Evolutionary conservation across 2,797 vertebrate species (phyloP), one percentile per base, ranked within the genome.

Genomic region (Chelon auratus): DNA sequence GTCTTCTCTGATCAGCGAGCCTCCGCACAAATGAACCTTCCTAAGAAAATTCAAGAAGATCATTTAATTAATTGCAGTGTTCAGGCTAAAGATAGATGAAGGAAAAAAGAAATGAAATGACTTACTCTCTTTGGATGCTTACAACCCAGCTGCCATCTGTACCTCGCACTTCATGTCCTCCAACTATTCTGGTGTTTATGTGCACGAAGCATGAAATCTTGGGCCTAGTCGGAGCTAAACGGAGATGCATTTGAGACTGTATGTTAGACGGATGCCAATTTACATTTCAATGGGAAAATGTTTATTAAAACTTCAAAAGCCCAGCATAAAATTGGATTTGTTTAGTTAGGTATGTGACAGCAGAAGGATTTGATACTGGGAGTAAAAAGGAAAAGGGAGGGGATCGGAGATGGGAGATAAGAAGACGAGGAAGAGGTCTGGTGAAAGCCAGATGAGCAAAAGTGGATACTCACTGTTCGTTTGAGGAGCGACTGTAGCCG

Each of bases 71-170:
- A 52, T 60, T 48, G 65, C 4, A 5, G 17, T 26, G 6, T 15
- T 20, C 15, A 33, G 18, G 9, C 45, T 61, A 18, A 74, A 54
- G 39, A 8, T 9, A 5, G 14, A 62, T 5, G 22, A 52, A 62
- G 1, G 9, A 14, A 53, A 13, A 58, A 57, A 61, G n/a, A 56
- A 2, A 22, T 37, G 54, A 66, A 66, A 63, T 8, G 2, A 81
- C 87, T 82, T 86, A 95, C 95, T 94, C 87, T 90, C 94, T 93
- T 71, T 95, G 94, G 84, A 99, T 95, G 93, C 97, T 99, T 80
- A 98, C 97, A 87, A 98, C 97, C 98, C 97, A 99, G 90, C 96
- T 94, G 62, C 94, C 97, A 70, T 98, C 95, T 4, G 95, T 95
- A 47, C 95, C 96, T 63, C 77, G 88, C 52, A 97, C 95, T 83